These are phyloP conservation scores for Nibea coibor DNA, from an alignment of 2,113 vertebrate genomes.

Conservation along the genomic window DNA sequence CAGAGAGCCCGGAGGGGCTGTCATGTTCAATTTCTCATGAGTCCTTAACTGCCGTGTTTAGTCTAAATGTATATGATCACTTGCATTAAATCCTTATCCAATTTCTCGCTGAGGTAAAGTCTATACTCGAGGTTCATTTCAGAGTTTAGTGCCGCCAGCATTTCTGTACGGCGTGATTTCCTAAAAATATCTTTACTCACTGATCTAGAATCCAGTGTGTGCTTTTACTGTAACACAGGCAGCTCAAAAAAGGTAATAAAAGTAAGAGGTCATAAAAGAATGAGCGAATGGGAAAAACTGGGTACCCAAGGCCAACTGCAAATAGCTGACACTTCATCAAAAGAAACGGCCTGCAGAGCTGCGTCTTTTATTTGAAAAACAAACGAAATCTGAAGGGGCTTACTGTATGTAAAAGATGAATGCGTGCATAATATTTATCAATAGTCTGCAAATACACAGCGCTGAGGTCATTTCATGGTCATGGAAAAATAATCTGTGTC, in stretches of 20 bases:
- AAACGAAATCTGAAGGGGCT: slow-evolving; percentile 50
- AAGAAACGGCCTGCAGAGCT: slow-evolving; percentile 36
- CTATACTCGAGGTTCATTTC: slow-evolving; percentile 28
- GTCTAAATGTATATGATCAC: slow-evolving; percentile 67
- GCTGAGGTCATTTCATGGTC: slow-evolving; percentile 64
- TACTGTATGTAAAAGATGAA: slow-evolving; percentile 58
- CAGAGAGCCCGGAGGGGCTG: slow-evolving; percentile 58
- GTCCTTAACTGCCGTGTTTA: slow-evolving; percentile 65
- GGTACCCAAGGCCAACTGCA: slow-evolving; percentile 36
- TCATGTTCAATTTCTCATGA: slow-evolving; percentile 68
- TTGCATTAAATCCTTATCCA: slow-evolving; percentile 69
- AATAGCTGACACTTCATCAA: slow-evolving; percentile 69
- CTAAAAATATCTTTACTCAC: slow-evolving; percentile 53
- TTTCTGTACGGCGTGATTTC: slow-evolving; percentile 44
- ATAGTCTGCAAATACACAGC: slow-evolving; percentile 61
- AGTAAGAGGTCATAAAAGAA: slow-evolving; percentile 56
- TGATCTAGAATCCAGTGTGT: slow-evolving; percentile 48
- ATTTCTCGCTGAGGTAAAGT: slow-evolving; percentile 62
- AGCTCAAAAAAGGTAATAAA: slow-evolving; percentile 63
- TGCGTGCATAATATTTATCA: slow-evolving; percentile 71
- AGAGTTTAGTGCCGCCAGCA: slow-evolving; percentile 32
- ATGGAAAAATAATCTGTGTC: slow-evolving; percentile 73
- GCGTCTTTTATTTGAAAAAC: slow-evolving; percentile 65
- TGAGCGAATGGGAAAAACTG: slow-evolving; percentile 56
- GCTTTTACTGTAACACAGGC: slow-evolving; percentile 45